Evolutionary conservation across 2,113 vertebrate genomes (phyloP).

Genomic region (Cheilinus undulatus): DNA sequence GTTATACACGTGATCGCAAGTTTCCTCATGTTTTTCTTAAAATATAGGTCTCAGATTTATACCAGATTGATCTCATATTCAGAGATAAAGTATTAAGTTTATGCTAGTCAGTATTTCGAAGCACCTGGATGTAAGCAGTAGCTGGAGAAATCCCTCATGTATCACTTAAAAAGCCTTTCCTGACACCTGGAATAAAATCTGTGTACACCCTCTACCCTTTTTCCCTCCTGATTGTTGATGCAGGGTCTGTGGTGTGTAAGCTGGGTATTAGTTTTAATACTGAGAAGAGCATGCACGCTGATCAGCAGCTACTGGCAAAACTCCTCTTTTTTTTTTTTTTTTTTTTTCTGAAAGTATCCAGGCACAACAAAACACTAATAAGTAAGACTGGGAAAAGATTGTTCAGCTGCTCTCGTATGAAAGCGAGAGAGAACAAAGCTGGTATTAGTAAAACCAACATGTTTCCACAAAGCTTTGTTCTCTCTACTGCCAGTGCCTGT

Average conservation of each 20-base stretch:
- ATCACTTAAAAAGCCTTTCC: neutral
- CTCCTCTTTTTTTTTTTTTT: no score
- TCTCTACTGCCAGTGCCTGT: conserved; percentile 10
- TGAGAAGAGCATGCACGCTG: neutral
- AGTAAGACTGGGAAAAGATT: neutral
- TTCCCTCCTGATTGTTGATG: neutral
- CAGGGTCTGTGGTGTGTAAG: neutral
- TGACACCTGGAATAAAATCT: no score
- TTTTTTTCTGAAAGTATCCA: neutral
- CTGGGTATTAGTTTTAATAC: neutral
- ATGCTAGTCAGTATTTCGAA: neutral
- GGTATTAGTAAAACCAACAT: conserved; percentile 36
- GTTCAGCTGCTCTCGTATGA: conserved; percentile 1
- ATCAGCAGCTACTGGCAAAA: neutral
- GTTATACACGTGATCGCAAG: no score
- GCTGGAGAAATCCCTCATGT: neutral
- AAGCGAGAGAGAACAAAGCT: conserved; percentile 16
- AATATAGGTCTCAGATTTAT: no score
- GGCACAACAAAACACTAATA: neutral
- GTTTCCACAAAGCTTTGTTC: conserved; percentile 29
- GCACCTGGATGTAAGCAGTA: neutral
- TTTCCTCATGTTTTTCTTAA: no score
- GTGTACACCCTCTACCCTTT: neutral
- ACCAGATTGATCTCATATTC: no score
- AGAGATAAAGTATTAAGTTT: neutral